A percentile compares a stretch with the other conserved stretches of the same genome.
These are phyloP conservation scores for Malachius bipustulatus DNA, from an alignment of 2,888 invertebrate genomes.

Conservation along the genomic window DNA sequence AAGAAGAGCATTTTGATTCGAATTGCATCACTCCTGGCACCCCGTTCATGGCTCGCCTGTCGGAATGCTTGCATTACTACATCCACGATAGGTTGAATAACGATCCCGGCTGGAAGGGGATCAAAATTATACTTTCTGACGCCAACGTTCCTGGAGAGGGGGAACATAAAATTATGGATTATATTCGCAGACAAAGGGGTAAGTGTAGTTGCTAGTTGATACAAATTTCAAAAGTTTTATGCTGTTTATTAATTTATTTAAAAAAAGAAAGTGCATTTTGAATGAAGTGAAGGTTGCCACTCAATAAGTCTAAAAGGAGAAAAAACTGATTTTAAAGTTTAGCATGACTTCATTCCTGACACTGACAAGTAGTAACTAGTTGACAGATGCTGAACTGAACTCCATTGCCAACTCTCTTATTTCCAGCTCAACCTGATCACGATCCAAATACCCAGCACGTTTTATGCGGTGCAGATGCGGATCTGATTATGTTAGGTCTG, in stretches of 20 bases:
- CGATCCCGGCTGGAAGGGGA: conserved; percentile 88
- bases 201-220: conserved; percentile 20
- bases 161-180: conserved; percentile 90
- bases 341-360: too few species aligned
- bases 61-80: conserved; percentile 75
- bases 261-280: neutral
- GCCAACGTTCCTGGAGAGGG: conserved; percentile 95
- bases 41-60: conserved; percentile 89
- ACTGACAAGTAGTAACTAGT: too few species aligned
- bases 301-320: too few species aligned
- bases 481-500: conserved; percentile 94
- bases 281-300: neutral
- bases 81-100: conserved; percentile 80
- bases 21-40: conserved; percentile 99
- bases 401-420: too few species aligned
- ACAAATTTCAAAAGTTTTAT: neutral
- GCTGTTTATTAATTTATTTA: conserved; percentile 1
- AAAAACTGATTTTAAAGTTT: too few species aligned
- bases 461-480: conserved; percentile 96
- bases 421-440: conserved; percentile 76
- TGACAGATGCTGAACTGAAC: too few species aligned
- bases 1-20: conserved; percentile 92
- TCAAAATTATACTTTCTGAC: conserved; percentile 95
- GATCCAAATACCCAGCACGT: conserved; percentile 98
- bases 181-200: conserved; percentile 87